phyloP scores from a whole-genome alignment of 2,888 invertebrate genomes.

The Polymixis lichenea region DNA sequence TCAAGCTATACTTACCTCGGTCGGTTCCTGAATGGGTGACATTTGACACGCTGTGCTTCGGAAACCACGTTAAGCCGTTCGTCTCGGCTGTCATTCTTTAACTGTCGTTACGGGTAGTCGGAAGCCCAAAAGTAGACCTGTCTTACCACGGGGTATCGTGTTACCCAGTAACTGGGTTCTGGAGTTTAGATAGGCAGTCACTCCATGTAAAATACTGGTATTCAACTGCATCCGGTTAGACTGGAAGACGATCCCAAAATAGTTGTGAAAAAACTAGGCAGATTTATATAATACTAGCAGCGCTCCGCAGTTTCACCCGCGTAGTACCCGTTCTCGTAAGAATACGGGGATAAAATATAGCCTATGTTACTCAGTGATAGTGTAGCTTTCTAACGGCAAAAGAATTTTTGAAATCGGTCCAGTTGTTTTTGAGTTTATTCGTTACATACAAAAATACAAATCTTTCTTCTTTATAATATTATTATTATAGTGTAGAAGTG shows the following conservation, averaged over 20 bases:
- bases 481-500: too few species aligned
- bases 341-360: too few species aligned
- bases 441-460: too few species aligned
- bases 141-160: background rate
- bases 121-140: background rate
- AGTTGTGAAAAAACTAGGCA: background rate
- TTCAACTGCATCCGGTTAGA: background rate
- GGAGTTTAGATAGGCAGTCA: background rate
- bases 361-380: too few species aligned
- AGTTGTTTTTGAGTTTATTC: too few species aligned
- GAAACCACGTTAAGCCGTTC: background rate
- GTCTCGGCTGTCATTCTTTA: background rate
- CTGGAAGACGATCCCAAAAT: background rate
- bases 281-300: too few species aligned
- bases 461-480: too few species aligned
- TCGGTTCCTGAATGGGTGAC: background rate
- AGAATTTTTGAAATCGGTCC: too few species aligned
- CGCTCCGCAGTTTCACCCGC: too few species aligned
- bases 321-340: too few species aligned
- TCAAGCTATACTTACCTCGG: background rate
- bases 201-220: background rate
- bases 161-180: background rate
- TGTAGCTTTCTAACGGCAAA: too few species aligned
- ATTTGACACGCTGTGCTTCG: background rate
- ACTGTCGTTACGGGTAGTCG: background rate